Base-by-base conservation (phyloP, 2,113 vertebrate genomes). In the Sula dactylatra region DNA sequence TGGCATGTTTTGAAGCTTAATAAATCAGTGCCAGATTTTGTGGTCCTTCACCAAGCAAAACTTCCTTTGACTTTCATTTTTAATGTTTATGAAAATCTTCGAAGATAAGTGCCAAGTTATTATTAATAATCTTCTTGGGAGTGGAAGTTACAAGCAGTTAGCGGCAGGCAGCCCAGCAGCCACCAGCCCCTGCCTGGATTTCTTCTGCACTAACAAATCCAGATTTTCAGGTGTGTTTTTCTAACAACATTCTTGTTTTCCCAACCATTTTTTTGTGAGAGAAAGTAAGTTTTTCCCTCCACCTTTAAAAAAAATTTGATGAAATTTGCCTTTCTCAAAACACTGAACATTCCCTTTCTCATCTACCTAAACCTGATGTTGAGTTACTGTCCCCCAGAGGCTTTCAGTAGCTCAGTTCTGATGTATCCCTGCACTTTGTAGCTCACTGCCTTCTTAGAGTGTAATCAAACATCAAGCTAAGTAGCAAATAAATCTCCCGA, bases 401-500 rank as follows among this genome's bases (percentile, higher is more conserved):
- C 94, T 34, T 71, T 58, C 56, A 95, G 96, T 66, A 85, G 88
- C 97, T 94, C 92, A 38, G 90, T 90, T 96, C 94, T 94, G 97
- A 91, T 80, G 97, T 97, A 86, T 97, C 97, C 96, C 49, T 82
- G 95, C 92, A 94, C 97, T 96, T 95, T 95, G 94, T 97, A 47
- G 95, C 98, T 97, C 95, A 90, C 97, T 93, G 97, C 97, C 97
- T 98, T 98, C 97, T 98, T 98, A 55, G 95, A 98, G 98, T 98
- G 98, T 98, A 99, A 99, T 99, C 99, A 99, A 99, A 99, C 99
- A 99, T 98, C 98, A 97, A 96, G 98, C 98, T 98, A 98, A 98
- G 98, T 99, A 99, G 98, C 98, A 99, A 99, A 99, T 99, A 99
- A 99, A 99, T 99, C 99, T 99, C 98, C 96, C 97, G 91, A 97